Evolutionary conservation across 2,797 vertebrate genomes (phyloP), one percentile per base, ranked within the genome.

Genomic region (Apogon hyalosoma): DNA sequence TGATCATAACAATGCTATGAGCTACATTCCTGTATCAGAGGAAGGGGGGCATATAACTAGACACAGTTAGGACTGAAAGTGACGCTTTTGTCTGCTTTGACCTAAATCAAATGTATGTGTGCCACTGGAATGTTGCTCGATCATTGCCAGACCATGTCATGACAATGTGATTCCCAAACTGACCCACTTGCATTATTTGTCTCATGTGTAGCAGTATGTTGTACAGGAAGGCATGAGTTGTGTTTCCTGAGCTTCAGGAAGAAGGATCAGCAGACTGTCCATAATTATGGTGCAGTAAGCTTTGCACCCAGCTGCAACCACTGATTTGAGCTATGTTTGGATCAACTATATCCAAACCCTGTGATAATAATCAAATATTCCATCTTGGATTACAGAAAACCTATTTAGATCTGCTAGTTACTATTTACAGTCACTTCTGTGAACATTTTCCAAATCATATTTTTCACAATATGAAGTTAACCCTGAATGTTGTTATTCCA

Each of bases 241-340:
- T 1, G 73, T 89, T 94, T 94, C 94, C 93, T 93, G 92, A 88
- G 76, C 81, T 65, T 73, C 87, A 93, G 93, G 93, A 94, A 92
- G 79, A 90, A 63, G 86, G 90, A 92, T 93, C 90, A 89, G 88
- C 86, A 72, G 71, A 91, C 73, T 86, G 87, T 92, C 91, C 83
- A 76, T 90, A 92, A 92, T 87, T 90, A 91, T 75, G 85, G 84
- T 70, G 83, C 69, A 31, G 71, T 77, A 62, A 77, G 63, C 84
- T 89, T 83, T 90, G 70, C 77, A 87, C 57, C 69, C 62, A 80
- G 54, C 55, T 59, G 56, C 70, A 79, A 82, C 62, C 75, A 42
- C 69, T 63, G 62, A 84, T 89, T 87, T 84, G 49, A 84, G 66
- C 64, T 75, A 86, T 73, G 78, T 87, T 88, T 78, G 57, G 73